Conservation (phyloP, 2,888 invertebrate genomes). For the Apodemia hepburni region DNA sequence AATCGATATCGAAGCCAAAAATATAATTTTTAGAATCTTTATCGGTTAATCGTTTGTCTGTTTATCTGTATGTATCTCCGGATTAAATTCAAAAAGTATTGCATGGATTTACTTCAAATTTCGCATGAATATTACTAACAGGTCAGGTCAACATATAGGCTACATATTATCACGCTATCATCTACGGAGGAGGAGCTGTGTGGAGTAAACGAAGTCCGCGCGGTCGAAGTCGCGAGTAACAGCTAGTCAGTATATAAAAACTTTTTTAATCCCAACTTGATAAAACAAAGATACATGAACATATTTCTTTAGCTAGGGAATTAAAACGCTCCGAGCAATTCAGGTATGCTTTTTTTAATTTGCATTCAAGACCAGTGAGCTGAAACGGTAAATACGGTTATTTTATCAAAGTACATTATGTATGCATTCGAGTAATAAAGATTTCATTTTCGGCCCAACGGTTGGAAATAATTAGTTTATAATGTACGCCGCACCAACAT, state of each 20-base stretch:
- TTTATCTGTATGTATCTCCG: too few relatives aligned
- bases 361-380: slow-evolving; percentile 10
- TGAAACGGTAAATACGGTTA: slow-evolving; percentile 19
- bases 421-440: slow-evolving; percentile 30
- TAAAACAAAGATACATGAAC: slow-evolving; percentile 7
- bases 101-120: too few relatives aligned
- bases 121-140: too few relatives aligned
- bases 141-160: too few relatives aligned
- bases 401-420: slow-evolving; percentile 27
- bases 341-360: slow-evolving; percentile 14
- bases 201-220: too few relatives aligned
- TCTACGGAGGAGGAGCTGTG: too few relatives aligned
- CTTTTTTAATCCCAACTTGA: slow-evolving; percentile 1
- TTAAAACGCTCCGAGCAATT: slow-evolving; percentile 10
- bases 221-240: too few relatives aligned
- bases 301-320: not conserved
- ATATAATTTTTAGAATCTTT: too few relatives aligned
- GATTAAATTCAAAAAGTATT: too few relatives aligned
- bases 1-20: too few relatives aligned
- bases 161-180: too few relatives aligned
- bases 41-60: too few relatives aligned
- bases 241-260: not conserved
- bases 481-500: slow-evolving; percentile 15
- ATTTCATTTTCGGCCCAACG: slow-evolving; percentile 32
- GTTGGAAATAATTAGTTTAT: slow-evolving; percentile 30